These are phyloP conservation scores for Catharus ustulatus DNA, from an alignment of 2,797 vertebrate genomes.

Conservation along the genomic window DNA sequence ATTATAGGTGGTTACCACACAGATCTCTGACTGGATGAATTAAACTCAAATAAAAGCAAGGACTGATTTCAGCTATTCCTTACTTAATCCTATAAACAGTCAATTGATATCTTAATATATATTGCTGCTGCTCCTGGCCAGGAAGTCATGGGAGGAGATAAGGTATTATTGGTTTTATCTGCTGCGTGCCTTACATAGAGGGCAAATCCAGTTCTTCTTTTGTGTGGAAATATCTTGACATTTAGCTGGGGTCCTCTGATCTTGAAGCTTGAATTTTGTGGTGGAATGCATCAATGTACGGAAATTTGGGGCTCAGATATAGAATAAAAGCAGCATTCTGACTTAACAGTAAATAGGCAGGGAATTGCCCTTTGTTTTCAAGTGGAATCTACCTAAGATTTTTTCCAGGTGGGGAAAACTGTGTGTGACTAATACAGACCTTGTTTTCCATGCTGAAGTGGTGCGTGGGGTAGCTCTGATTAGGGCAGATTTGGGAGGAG, in stretches of 20 bases:
- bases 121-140: slow-evolving; percentile 43
- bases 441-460: not conserved
- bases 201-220: slow-evolving; percentile 16
- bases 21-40: slow-evolving; percentile 60
- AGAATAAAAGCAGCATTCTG: not conserved
- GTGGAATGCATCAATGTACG: not conserved
- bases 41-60: slow-evolving; percentile 61
- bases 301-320: not conserved
- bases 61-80: slow-evolving; percentile 49
- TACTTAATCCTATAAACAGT: slow-evolving; percentile 63
- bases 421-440: not conserved
- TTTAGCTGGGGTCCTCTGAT: not conserved
- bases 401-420: not conserved
- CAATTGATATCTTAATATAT: slow-evolving; percentile 65
- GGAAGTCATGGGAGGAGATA: slow-evolving; percentile 62
- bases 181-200: slow-evolving; percentile 4
- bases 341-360: not conserved
- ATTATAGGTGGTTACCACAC: slow-evolving; percentile 43
- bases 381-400: not conserved
- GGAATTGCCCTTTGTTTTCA: not conserved
- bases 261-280: not conserved
- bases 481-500: not conserved
- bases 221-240: slow-evolving; percentile 7
- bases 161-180: slow-evolving; percentile 56
- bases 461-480: not conserved